Conservation (phyloP, 30 jellyfish, hydroid and myxozoan genomes). For the Aurelia coerulea region DNA sequence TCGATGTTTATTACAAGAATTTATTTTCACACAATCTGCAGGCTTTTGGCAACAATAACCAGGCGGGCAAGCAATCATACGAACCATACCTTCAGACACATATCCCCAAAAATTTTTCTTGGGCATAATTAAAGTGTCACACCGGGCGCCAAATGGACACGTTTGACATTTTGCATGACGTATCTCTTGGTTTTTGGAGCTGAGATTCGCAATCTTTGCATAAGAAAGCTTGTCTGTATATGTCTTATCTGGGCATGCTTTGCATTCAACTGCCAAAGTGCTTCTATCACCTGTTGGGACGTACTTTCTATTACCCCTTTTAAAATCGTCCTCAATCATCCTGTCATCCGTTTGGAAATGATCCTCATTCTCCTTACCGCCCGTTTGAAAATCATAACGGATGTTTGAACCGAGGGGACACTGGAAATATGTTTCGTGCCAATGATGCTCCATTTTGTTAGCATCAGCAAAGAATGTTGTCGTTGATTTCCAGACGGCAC, state of each 20-base stretch:
- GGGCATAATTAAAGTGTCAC: background rate
- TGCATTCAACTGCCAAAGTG: background rate
- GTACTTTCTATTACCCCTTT: background rate
- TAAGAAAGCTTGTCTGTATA: background rate
- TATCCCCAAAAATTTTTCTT: constrained; percentile 42
- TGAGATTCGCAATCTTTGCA: background rate
- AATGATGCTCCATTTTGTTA: background rate
- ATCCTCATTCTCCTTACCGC: no score
- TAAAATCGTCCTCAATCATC: no score
- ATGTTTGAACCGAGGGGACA: constrained; percentile 1
- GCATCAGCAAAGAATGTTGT: background rate
- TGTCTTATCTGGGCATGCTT: background rate
- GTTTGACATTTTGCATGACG: constrained; percentile 3
- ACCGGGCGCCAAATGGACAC: constrained; percentile 32
- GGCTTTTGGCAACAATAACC: constrained; percentile 30
- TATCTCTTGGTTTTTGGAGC: background rate
- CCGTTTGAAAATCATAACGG: background rate
- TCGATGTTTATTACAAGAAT: background rate
- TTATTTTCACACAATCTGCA: background rate
- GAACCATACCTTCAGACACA: background rate
- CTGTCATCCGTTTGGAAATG: no score
- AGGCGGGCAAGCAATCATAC: constrained; percentile 33
- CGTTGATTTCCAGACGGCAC: background rate
- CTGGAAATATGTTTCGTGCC: background rate
- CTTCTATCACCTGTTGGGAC: no score